Percentiles rank a stretch among this genome's conserved stretches.
Evolutionary conservation across 2,113 vertebrate genomes (phyloP).

Genomic region (Urocitellus parryii): DNA sequence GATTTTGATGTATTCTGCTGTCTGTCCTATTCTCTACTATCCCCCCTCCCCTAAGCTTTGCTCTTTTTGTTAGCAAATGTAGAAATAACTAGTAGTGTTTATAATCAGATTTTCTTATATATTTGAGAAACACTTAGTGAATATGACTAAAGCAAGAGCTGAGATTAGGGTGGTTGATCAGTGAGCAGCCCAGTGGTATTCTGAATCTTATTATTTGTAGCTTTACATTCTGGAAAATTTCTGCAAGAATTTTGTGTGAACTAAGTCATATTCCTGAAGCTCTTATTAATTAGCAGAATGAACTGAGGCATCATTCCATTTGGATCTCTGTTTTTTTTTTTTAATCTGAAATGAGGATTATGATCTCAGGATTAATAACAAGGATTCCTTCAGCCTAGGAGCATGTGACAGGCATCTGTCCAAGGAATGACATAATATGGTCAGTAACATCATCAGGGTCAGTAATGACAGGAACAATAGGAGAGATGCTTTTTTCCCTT

Average conservation of each 20-base stretch:
- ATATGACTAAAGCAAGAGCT: background rate
- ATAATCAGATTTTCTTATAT: background rate
- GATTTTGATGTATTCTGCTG: too few species aligned
- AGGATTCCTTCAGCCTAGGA: background rate
- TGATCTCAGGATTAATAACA: background rate
- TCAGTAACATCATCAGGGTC: background rate
- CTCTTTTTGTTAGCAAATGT: background rate
- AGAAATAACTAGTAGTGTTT: conserved; percentile 21
- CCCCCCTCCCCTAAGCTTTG: too few species aligned
- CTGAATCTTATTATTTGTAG: background rate
- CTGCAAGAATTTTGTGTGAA: background rate
- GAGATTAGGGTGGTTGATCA: background rate
- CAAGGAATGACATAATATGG: background rate
- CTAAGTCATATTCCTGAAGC: background rate
- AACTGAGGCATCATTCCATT: background rate
- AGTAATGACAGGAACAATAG: too few species aligned
- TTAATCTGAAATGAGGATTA: background rate
- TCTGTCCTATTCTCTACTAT: too few species aligned
- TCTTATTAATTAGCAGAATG: background rate
- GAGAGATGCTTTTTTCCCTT: background rate
- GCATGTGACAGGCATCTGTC: background rate
- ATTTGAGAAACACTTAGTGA: background rate
- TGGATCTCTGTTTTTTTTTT: background rate
- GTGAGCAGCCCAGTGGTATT: background rate
- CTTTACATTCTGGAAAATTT: conserved; percentile 6